phyloP scores from a whole-genome alignment of 2,797 vertebrate genomes.

The Galaxias olidus region DNA sequence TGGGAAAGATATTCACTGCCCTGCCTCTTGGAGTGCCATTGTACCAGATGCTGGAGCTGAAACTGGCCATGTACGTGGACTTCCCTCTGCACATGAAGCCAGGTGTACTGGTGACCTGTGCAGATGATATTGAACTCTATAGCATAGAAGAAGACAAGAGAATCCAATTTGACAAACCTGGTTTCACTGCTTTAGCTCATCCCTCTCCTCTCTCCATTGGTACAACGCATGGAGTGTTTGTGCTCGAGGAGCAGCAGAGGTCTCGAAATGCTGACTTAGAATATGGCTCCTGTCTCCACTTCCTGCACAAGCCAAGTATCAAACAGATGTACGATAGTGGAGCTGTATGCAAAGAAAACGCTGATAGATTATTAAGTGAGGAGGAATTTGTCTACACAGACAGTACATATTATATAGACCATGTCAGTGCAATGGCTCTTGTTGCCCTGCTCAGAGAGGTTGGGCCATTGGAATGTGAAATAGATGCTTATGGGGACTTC shows the following conservation, averaged over 20 bases:
- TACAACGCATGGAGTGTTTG: constrained; percentile 92
- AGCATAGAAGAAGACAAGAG: constrained; percentile 56
- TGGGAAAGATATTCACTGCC: constrained; percentile 93
- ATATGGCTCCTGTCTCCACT: constrained; percentile 73
- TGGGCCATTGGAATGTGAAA: constrained; percentile 81
- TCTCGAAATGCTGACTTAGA: constrained; percentile 67
- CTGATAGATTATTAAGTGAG: neutral
- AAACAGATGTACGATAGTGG: constrained; percentile 74
- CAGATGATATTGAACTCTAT: constrained; percentile 94
- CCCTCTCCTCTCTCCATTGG: constrained; percentile 84
- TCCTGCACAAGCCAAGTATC: constrained; percentile 91
- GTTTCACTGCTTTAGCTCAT: constrained; percentile 92
- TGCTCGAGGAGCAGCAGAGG: constrained; percentile 70
- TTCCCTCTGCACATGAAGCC: constrained; percentile 88
- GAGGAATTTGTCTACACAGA: constrained; percentile 89
- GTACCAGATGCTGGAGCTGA: constrained; percentile 95
- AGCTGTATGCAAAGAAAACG: constrained; percentile 69
- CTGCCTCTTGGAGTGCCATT: constrained; percentile 86
- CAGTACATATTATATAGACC: constrained; percentile 90
- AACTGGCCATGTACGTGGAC: constrained; percentile 92
- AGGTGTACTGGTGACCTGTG: constrained; percentile 86
- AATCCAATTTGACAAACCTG: constrained; percentile 81
- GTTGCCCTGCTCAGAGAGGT: constrained; percentile 78
- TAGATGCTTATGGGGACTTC: constrained; percentile 97
- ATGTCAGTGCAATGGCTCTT: constrained; percentile 67